Base-by-base conservation (phyloP, 2,888 invertebrate genomes). In the Volucella inflata region DNA sequence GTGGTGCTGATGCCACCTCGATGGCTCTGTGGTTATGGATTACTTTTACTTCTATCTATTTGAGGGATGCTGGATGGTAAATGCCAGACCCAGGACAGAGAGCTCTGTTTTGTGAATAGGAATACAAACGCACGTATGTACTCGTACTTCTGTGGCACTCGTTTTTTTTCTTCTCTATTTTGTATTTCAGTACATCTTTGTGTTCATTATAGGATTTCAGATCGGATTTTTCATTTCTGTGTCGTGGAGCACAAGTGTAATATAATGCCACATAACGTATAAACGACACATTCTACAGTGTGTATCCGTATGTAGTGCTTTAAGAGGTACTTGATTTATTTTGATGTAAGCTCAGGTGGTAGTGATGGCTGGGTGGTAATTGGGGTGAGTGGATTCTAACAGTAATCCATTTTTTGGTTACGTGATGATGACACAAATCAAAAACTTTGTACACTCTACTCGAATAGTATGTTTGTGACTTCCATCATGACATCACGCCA, bases 351-450 rank as follows among this genome's bases (percentile, higher is more conserved):
- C 44, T 14, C 65, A 65, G 51, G 59, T 57, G 48, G 6, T 38
- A 42, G 42, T 12, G 10, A 17, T 38, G 65, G 38, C 17, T 9
- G 76, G 51, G 11, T 76, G 67, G 76, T 68, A 76, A 81, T 81
- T 76, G 76, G 81, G 76, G 76, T 76, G 65, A 81, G 81, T 76
- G 70, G 65, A 76, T 60, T 40, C 70, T 38, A 65, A 46, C 65
- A 65, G 76, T 65, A 70, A 65, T 71, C 65, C 59, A 53, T 65
- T 65, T 65, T 76, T 46, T 38, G 65, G 71, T 48, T 55, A 81
- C 64, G 64, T 76, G 76, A 65, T 59, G 76, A 76, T 76, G 70
- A 59, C 76, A 59, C 57, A 65, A 64, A 71, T 76, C 71, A 71
- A 53, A 76, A 60, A 65, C 57, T 42, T 30, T 67, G 30, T 48